phyloP scores from a whole-genome alignment of 2,113 vertebrate genomes.

The Corydoras maculifer region DNA sequence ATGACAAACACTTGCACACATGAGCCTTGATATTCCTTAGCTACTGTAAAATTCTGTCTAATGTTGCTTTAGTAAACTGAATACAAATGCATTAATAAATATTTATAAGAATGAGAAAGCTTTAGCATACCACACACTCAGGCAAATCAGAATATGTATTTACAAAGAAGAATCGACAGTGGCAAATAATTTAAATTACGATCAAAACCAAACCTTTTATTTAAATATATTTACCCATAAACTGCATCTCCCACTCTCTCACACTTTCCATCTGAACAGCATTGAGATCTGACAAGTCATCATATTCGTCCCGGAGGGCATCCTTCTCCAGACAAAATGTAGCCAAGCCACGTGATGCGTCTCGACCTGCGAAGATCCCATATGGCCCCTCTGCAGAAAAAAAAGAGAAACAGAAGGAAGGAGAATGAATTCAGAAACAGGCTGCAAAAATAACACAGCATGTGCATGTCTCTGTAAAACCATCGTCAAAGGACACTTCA shows the following conservation, averaged over 20 bases:
- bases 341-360: conserved; percentile 92
- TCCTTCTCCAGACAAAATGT: conserved; percentile 97
- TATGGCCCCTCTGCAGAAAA: conserved; percentile 81
- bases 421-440: background rate
- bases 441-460: background rate
- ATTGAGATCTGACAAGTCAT: conserved; percentile 94
- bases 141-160: too few relatives aligned
- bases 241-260: conserved; percentile 99
- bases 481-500: too few relatives aligned
- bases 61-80: background rate
- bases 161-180: too few relatives aligned
- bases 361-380: conserved; percentile 94
- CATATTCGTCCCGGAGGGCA: conserved; percentile 90
- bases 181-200: too few relatives aligned
- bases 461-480: too few relatives aligned
- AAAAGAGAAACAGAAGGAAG: background rate
- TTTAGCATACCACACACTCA: background rate
- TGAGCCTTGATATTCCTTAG: background rate
- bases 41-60: background rate
- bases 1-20: conserved; percentile 3
- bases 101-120: background rate
- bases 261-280: conserved; percentile 99
- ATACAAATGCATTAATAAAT: background rate
- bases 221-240: conserved; percentile 75
- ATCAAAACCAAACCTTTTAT: background rate